phyloP scores from a whole-genome alignment of 2,797 vertebrate genomes.

The Coranthus polyacanthus region DNA sequence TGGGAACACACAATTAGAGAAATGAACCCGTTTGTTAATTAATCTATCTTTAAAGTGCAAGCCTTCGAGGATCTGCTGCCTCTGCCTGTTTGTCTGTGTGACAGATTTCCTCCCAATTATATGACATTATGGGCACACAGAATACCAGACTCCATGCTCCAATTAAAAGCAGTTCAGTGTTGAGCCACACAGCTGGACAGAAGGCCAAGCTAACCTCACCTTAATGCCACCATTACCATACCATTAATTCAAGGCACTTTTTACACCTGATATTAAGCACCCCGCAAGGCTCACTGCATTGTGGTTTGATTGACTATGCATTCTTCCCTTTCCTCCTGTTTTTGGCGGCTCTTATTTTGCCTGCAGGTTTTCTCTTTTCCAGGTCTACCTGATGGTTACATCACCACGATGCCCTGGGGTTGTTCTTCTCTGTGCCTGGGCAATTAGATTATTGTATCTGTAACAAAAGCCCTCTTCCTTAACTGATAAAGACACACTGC shows the following conservation, averaged over 20 bases:
- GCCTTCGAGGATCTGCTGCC: slow-evolving; percentile 63
- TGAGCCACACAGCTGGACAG: slow-evolving; percentile 62
- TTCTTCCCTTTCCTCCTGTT: slow-evolving; percentile 6
- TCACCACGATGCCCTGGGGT: slow-evolving; percentile 51
- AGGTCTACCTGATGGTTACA: slow-evolving; percentile 50
- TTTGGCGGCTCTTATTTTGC: slow-evolving; percentile 41
- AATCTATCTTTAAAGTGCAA: slow-evolving; percentile 77
- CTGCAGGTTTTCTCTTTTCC: slow-evolving; percentile 50
- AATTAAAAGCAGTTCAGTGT: slow-evolving; percentile 71
- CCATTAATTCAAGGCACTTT: slow-evolving; percentile 75
- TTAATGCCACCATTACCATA: too few relatives aligned
- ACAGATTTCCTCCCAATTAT: slow-evolving; percentile 80
- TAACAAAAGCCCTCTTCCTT: not conserved
- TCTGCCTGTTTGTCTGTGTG: slow-evolving; percentile 61
- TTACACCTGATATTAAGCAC: slow-evolving; percentile 10
- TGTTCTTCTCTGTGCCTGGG: slow-evolving; percentile 47
- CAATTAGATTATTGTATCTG: slow-evolving; percentile 48
- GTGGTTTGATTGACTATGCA: slow-evolving; percentile 28
- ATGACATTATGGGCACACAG: slow-evolving; percentile 70
- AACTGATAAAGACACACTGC: not conserved
- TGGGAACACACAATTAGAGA: slow-evolving; percentile 80
- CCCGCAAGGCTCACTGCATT: not conserved
- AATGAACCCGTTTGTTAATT: slow-evolving; percentile 76
- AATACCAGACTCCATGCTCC: slow-evolving; percentile 64
- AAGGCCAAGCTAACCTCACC: slow-evolving; percentile 63